Percentiles rank a stretch among this genome's conserved stretches.
Evolutionary conservation across 2,888 invertebrate genomes (phyloP).

Genomic region (Smittia sp.): DNA sequence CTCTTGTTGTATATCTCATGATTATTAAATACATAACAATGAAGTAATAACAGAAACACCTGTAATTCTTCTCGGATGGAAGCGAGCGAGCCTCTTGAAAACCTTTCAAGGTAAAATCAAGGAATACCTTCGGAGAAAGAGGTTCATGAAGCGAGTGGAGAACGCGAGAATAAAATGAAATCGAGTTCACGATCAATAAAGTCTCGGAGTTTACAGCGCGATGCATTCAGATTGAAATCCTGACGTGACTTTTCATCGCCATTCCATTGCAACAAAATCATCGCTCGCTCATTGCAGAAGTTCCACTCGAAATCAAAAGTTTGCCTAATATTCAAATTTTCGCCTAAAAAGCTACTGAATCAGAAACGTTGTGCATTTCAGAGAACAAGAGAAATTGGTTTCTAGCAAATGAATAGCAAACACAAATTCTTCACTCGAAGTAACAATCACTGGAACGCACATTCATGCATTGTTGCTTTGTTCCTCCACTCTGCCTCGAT

Average conservation of each 20-base stretch:
- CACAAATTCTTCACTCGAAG: conserved; percentile 8
- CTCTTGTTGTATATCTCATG: background rate
- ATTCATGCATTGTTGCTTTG: background rate
- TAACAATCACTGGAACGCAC: conserved; percentile 19
- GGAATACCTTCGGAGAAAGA: background rate
- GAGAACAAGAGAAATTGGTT: conserved; percentile 32
- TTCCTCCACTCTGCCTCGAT: background rate
- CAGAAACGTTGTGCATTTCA: conserved; percentile 15
- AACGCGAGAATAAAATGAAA: background rate
- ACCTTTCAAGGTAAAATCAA: conserved; percentile 2
- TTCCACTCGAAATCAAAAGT: background rate
- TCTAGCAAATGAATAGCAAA: background rate
- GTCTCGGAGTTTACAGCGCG: conserved; percentile 5
- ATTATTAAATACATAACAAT: conserved; percentile 14
- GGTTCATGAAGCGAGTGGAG: background rate
- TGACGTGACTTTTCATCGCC: background rate
- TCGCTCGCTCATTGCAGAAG: background rate
- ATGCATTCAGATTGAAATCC: background rate
- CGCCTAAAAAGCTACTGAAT: conserved; percentile 30
- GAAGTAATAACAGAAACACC: conserved; percentile 6
- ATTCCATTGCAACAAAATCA: background rate
- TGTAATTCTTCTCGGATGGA: background rate
- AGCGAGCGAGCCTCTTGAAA: background rate
- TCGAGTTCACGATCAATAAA: conserved; percentile 23
- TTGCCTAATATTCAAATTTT: conserved; percentile 35